These are phyloP conservation scores for Murina feae DNA, from an alignment of 2,113 vertebrate species.

Conservation along the genomic window DNA sequence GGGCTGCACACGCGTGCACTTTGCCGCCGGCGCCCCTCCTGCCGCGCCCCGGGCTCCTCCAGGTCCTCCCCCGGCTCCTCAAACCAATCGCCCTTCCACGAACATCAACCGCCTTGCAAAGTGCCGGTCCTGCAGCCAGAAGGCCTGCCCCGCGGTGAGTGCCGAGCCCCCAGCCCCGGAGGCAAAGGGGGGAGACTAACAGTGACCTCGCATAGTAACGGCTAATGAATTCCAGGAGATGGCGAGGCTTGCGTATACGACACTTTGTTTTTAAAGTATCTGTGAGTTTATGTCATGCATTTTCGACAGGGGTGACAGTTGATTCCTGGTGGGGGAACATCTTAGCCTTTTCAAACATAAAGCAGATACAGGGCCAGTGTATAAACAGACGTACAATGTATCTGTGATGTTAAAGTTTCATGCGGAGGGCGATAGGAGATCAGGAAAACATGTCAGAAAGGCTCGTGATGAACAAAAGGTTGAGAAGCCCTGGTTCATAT, in stretches of 20 bases:
- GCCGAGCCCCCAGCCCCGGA: no score
- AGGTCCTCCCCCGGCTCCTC: neutral
- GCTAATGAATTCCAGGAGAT: no score
- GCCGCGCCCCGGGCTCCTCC: neutral
- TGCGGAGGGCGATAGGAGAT: neutral
- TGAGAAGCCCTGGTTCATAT: neutral
- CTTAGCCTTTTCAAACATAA: neutral
- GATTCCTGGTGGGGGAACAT: neutral
- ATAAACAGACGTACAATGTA: neutral
- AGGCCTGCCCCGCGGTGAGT: neutral
- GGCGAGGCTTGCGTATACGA: neutral
- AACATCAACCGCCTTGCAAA: neutral
- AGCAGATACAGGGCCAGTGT: neutral
- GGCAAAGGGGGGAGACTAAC: no score
- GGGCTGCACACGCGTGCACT: neutral
- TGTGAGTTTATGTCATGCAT: neutral
- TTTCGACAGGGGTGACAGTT: neutral
- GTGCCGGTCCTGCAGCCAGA: neutral
- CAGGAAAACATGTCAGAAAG: neutral
- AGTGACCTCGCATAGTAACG: no score
- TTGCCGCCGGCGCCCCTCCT: neutral
- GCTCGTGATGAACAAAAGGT: neutral
- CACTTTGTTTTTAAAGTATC: neutral
- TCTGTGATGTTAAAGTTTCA: neutral
- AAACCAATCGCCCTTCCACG: neutral